These are phyloP conservation scores for Scaptomyza cyrtandrae DNA, from an alignment of 2,888 invertebrate genomes.

Conservation along the genomic window DNA sequence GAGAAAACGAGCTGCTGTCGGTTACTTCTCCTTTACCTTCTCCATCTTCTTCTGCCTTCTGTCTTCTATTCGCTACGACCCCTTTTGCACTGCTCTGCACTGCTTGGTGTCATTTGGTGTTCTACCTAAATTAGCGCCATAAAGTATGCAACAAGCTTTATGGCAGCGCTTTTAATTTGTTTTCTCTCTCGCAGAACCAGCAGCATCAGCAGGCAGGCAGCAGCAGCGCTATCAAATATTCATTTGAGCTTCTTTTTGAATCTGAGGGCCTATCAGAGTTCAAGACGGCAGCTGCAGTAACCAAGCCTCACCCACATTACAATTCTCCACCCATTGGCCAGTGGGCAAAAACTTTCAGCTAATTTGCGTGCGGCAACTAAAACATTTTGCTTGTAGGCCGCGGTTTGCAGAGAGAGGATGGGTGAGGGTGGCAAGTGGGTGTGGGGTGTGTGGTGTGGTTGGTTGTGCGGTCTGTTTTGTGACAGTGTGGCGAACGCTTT, in stretches of 20 bases:
- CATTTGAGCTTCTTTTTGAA: constrained; percentile 59
- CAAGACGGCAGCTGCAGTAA: constrained; percentile 49
- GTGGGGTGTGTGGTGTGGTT: constrained; percentile 5
- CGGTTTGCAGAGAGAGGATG: background rate
- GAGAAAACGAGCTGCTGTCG: constrained; percentile 35
- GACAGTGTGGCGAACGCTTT: constrained; percentile 43
- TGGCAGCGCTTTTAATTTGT: constrained; percentile 72
- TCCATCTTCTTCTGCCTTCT: background rate
- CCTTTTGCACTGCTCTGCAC: background rate
- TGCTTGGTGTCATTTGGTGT: constrained; percentile 49
- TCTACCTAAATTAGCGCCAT: constrained; percentile 73
- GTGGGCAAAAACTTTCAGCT: constrained; percentile 66
- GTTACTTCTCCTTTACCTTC: background rate
- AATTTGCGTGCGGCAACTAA: constrained; percentile 72
- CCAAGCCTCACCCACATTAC: background rate
- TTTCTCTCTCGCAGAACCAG: constrained; percentile 44
- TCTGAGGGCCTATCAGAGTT: constrained; percentile 55
- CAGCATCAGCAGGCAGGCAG: no score
- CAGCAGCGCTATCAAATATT: constrained; percentile 67
- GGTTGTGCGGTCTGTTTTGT: constrained; percentile 23
- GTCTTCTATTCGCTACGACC: background rate
- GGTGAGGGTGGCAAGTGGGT: constrained; percentile 1
- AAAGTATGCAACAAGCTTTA: constrained; percentile 77
- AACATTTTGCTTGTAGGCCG: constrained; percentile 61
- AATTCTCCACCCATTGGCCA: constrained; percentile 16